Evolutionary conservation across 2,888 invertebrate genomes (phyloP).

Genomic region (Eristalis arbustorum): DNA sequence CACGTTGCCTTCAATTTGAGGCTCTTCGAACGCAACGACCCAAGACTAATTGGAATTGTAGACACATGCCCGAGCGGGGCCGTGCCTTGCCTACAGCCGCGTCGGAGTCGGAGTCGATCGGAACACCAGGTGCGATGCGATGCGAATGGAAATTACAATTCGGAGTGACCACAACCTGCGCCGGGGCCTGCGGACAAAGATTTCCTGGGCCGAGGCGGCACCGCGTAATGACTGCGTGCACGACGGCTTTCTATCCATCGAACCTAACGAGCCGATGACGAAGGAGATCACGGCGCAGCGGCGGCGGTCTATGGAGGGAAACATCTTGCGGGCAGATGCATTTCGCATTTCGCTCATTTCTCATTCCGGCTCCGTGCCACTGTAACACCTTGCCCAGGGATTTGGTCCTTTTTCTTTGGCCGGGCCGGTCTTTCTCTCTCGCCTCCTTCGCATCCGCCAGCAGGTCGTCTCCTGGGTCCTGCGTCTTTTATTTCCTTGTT

Average conservation of each 20-base stretch:
- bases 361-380: background rate
- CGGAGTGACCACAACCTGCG: conserved; percentile 55
- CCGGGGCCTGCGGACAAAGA: conserved; percentile 43
- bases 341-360: background rate
- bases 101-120: background rate
- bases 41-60: conserved; percentile 63
- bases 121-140: conserved; percentile 49
- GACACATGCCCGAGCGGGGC: conserved; percentile 38
- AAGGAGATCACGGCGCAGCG: conserved; percentile 10
- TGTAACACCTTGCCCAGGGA: conserved; percentile 66
- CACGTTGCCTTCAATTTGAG: background rate
- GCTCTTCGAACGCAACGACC: conserved; percentile 44
- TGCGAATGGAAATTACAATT: conserved; percentile 46
- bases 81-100: background rate
- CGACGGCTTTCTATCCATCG: conserved; percentile 60
- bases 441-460: background rate
- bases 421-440: background rate
- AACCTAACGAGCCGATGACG: conserved; percentile 46
- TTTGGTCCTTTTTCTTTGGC: conserved; percentile 50
- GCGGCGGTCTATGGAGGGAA: conserved; percentile 42
- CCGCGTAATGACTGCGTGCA: conserved; percentile 2
- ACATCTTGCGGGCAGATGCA: conserved; percentile 68
- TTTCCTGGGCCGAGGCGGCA: conserved; percentile 28
- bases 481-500: conserved; percentile 48
- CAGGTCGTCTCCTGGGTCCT: background rate